A percentile compares a stretch with the other conserved stretches of the same genome.
These are phyloP conservation scores for Ornithorhynchus anatinus DNA, from an alignment of 2,113 vertebrate species.

Conservation along the genomic window DNA sequence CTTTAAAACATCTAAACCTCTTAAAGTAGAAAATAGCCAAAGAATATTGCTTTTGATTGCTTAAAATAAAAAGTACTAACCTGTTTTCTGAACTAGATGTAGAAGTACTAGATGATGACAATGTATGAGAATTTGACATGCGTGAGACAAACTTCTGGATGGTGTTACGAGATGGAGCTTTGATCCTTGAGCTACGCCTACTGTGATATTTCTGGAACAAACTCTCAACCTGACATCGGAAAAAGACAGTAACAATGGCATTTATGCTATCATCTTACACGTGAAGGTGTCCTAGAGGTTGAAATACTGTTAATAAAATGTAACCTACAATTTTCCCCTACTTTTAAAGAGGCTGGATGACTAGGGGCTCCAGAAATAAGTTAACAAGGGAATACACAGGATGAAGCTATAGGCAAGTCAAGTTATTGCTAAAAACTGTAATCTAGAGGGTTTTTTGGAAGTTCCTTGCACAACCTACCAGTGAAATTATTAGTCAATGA, in stretches of 20 bases:
- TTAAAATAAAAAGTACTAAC: slow-evolving; percentile 72
- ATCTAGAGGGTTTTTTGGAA: too few relatives aligned
- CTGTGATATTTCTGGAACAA: slow-evolving; percentile 94
- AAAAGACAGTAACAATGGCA: slow-evolving; percentile 63
- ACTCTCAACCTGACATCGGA: slow-evolving; percentile 87
- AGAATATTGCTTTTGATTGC: slow-evolving; percentile 47
- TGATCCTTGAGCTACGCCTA: slow-evolving; percentile 90
- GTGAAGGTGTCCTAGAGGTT: not conserved
- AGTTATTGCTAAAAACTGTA: too few relatives aligned
- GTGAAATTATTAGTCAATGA: too few relatives aligned
- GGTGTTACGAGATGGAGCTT: slow-evolving; percentile 91
- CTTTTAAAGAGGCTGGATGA: too few relatives aligned
- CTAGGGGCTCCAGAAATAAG: too few relatives aligned
- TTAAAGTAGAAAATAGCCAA: slow-evolving; percentile 16
- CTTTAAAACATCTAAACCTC: slow-evolving; percentile 15
- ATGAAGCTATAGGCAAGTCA: too few relatives aligned
- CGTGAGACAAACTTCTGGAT: slow-evolving; percentile 94
- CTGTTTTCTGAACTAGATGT: slow-evolving; percentile 90
- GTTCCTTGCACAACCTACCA: too few relatives aligned
- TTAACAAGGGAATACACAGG: too few relatives aligned
- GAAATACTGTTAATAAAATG: not conserved
- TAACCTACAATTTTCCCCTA: not conserved
- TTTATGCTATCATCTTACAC: slow-evolving; percentile 29
- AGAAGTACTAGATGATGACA: slow-evolving; percentile 83
- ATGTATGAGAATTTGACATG: slow-evolving; percentile 89